These are phyloP conservation scores for Piprites chloris DNA, from an alignment of 2,113 vertebrate genomes.

Conservation along the genomic window DNA sequence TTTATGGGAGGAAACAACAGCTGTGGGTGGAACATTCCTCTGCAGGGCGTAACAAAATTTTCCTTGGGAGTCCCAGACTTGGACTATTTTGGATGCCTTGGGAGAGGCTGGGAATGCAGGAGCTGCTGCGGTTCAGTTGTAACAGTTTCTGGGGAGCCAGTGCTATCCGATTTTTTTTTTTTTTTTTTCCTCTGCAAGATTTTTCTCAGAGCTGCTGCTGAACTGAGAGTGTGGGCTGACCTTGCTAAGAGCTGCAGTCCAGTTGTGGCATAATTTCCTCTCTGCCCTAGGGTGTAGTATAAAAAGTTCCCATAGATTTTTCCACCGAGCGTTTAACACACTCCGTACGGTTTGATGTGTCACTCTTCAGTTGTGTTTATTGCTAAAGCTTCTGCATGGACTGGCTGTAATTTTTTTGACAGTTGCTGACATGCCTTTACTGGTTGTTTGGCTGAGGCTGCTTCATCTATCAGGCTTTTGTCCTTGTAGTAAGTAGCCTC, in stretches of 20 bases:
- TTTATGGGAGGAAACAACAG: slow-evolving; percentile 43
- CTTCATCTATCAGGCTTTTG: slow-evolving; percentile 15
- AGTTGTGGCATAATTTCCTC: slow-evolving; percentile 5
- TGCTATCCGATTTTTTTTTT: background rate
- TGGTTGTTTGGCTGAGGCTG: slow-evolving; percentile 15
- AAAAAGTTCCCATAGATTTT: slow-evolving; percentile 40
- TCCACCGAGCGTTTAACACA: background rate
- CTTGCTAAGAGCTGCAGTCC: slow-evolving; percentile 16
- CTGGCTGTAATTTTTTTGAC: slow-evolving; percentile 41
- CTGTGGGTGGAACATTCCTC: slow-evolving; percentile 60
- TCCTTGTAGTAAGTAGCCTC: background rate
- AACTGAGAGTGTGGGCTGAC: background rate
- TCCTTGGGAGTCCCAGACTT: slow-evolving; percentile 51
- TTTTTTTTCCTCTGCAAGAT: background rate
- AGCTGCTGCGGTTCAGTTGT: background rate
- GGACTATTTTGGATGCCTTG: slow-evolving; percentile 23
- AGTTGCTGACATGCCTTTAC: slow-evolving; percentile 32
- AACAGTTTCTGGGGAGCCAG: background rate
- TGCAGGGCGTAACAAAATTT: slow-evolving; percentile 39
- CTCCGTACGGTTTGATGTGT: background rate
- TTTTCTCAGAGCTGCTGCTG: slow-evolving; percentile 3
- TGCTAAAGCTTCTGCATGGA: background rate
- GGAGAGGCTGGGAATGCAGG: slow-evolving; percentile 23
- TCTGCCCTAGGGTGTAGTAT: background rate
- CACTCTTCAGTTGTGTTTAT: background rate